Percentiles rank a stretch among this genome's conserved stretches.
Conservation (phyloP, 2,797 vertebrate genomes). For the Hoplostethus mediterraneus region DNA sequence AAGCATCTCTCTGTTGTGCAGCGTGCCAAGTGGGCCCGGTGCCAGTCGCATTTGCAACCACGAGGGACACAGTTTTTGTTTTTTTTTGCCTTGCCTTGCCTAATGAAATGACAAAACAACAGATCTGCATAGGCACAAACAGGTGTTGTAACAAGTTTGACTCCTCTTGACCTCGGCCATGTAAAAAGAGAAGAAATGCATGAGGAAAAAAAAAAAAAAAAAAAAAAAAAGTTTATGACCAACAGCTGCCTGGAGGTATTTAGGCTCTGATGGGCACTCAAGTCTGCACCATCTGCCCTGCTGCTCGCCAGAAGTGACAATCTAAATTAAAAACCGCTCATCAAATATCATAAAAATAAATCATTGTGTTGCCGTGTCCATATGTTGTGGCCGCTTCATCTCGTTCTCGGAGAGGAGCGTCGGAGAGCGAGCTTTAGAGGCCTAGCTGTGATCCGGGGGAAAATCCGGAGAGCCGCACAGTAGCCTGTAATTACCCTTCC, state of each 20-base stretch:
- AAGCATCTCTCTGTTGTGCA: slow-evolving; percentile 60
- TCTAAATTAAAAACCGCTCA: slow-evolving; percentile 91
- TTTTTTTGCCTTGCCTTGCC: slow-evolving; percentile 81
- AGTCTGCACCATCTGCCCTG: slow-evolving; percentile 91
- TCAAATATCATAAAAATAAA: slow-evolving; percentile 90
- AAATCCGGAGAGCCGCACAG: slow-evolving; percentile 72
- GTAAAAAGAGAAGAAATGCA: slow-evolving; percentile 66
- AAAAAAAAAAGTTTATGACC: slow-evolving; percentile 87
- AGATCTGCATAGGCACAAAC: slow-evolving; percentile 95
- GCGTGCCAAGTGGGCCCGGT: slow-evolving; percentile 83
- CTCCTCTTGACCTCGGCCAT: slow-evolving; percentile 90
- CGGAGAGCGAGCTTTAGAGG: slow-evolving; percentile 49
- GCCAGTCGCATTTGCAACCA: slow-evolving; percentile 89
- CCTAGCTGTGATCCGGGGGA: slow-evolving; percentile 70
- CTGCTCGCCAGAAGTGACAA: slow-evolving; percentile 91
- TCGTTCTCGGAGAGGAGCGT: slow-evolving; percentile 43
- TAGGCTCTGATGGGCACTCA: slow-evolving; percentile 88
- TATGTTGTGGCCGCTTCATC: slow-evolving; percentile 78
- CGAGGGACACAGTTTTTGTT: slow-evolving; percentile 86
- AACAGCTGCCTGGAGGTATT: slow-evolving; percentile 92
- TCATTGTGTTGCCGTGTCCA: slow-evolving; percentile 83
- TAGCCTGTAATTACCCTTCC: slow-evolving; percentile 80
- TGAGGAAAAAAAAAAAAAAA: slow-evolving; percentile 36
- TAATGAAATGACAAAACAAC: slow-evolving; percentile 96
- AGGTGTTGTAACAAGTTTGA: slow-evolving; percentile 98